These are phyloP conservation scores for Diglossa cyanea DNA, from an alignment of 2,797 vertebrate genomes.

Conservation along the genomic window DNA sequence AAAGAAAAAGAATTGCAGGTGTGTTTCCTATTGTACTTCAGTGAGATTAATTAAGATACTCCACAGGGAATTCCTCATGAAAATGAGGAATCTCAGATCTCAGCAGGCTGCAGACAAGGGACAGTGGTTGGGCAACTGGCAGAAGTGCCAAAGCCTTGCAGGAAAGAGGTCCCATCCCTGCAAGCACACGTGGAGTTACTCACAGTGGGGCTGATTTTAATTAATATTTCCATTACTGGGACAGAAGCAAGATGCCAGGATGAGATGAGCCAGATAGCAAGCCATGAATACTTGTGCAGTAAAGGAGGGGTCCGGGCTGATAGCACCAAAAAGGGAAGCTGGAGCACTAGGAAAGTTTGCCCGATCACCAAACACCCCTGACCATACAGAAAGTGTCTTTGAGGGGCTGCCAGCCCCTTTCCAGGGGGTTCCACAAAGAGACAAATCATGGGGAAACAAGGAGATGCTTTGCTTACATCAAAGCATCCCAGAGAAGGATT, in stretches of 20 bases:
- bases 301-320: background rate
- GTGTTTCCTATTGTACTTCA: background rate
- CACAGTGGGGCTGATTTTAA: background rate
- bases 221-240: background rate
- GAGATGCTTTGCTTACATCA: background rate
- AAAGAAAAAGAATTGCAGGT: background rate
- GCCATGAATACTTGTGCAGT: background rate
- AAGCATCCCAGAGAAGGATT: background rate
- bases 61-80: background rate
- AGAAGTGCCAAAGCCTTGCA: background rate
- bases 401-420: background rate
- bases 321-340: background rate
- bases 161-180: background rate
- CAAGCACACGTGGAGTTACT: background rate
- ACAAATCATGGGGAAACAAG: background rate
- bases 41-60: background rate
- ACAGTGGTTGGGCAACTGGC: background rate
- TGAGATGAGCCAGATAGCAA: background rate
- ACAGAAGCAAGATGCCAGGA: background rate
- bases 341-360: background rate
- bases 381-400: background rate
- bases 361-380: accelerated
- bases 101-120: background rate
- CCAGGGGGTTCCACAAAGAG: accelerated
- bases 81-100: background rate